These are phyloP conservation scores for Ceratina japonica DNA, from an alignment of 1,140 invertebrate species.

Conservation along the genomic window DNA sequence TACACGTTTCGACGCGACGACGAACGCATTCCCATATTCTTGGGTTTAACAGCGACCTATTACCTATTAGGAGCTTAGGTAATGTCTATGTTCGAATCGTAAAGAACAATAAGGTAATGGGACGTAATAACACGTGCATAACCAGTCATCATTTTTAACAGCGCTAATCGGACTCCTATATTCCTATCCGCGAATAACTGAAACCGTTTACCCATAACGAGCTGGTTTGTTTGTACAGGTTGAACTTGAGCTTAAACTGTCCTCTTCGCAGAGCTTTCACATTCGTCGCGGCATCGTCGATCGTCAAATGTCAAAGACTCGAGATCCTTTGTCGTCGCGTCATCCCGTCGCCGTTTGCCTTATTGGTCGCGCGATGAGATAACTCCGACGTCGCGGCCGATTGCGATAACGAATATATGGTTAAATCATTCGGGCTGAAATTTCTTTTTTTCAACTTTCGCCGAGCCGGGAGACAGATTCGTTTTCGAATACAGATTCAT, in stretches of 20 bases:
- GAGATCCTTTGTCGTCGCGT: constrained; percentile 4
- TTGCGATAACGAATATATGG: background rate
- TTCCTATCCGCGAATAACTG: constrained; percentile 2
- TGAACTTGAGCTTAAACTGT: constrained; percentile 21
- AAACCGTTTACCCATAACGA: background rate
- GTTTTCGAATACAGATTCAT: background rate
- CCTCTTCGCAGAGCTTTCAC: background rate
- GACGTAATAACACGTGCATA: constrained; percentile 39
- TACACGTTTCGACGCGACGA: too few species aligned
- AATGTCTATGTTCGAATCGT: constrained; percentile 39
- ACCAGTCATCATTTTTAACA: constrained; percentile 37
- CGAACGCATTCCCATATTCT: background rate
- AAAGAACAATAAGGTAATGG: constrained; percentile 48
- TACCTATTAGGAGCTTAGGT: constrained; percentile 28
- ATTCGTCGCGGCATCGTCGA: background rate
- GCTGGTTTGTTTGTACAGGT: background rate
- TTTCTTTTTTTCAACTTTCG: constrained; percentile 22
- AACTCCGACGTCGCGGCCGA: background rate
- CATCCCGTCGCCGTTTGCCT: background rate
- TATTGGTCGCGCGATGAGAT: constrained; percentile 6
- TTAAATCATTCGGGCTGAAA: background rate
- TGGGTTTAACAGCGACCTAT: background rate
- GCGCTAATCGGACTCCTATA: constrained; percentile 27
- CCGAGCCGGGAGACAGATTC: background rate
- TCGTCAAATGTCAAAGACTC: constrained; percentile 43